phyloP scores from a whole-genome alignment of 2,888 invertebrate genomes.

The Cephus rjabovi region DNA sequence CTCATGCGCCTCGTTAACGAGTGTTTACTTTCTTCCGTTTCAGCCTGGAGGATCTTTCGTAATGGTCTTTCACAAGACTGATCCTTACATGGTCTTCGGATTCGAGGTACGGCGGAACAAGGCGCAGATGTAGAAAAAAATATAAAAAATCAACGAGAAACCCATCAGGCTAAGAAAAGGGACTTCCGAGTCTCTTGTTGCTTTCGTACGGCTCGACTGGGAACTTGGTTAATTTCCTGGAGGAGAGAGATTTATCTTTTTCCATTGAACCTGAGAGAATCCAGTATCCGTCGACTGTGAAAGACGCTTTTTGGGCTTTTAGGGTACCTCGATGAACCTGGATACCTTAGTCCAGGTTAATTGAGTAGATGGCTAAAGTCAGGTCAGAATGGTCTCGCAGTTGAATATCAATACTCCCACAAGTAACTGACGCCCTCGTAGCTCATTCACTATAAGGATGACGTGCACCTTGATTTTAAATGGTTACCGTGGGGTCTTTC shows the following conservation, averaged over 20 bases:
- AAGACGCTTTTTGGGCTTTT: no score
- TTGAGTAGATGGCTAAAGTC: not conserved
- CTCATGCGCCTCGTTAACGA: slow-evolving; percentile 62
- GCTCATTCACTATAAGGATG: not conserved
- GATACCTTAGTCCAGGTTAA: no score
- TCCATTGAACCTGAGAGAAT: no score
- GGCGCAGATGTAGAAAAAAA: no score
- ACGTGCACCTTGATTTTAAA: not conserved
- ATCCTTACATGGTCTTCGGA: no score
- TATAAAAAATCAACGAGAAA: not conserved
- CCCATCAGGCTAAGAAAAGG: not conserved
- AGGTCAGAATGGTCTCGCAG: not conserved
- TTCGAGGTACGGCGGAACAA: no score
- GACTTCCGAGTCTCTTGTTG: not conserved
- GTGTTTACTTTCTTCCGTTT: slow-evolving; percentile 61
- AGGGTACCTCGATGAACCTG: no score
- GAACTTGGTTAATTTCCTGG: no score
- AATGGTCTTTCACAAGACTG: not conserved
- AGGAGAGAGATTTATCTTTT: no score
- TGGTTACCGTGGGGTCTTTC: not conserved
- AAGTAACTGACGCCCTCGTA: not conserved
- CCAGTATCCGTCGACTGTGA: no score
- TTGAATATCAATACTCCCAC: not conserved
- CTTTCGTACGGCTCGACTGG: no score
- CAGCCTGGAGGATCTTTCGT: not conserved